A percentile compares a stretch with the other conserved stretches of the same genome.
Evolutionary conservation across 2,113 vertebrate genomes (phyloP).

Genomic region (Fukomys damarensis): DNA sequence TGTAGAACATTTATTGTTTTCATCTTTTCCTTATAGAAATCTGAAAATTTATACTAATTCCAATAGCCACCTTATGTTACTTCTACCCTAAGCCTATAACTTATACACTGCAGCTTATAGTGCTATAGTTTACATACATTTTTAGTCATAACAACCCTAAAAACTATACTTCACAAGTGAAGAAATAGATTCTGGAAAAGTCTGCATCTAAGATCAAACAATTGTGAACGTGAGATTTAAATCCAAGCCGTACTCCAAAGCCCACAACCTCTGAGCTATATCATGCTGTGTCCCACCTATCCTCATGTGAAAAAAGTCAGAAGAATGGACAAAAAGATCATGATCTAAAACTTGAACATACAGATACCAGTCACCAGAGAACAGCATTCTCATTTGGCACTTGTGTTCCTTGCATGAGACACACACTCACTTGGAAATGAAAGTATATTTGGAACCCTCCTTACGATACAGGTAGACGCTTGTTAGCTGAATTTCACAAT

Average conservation of each 20-base stretch:
- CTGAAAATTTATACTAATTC: not conserved
- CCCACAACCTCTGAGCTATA: not conserved
- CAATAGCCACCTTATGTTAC: not conserved
- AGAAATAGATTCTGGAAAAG: conserved; percentile 19
- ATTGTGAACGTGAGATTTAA: not conserved
- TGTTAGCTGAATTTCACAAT: conserved; percentile 2
- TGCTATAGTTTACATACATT: not conserved
- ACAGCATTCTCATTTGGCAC: not conserved
- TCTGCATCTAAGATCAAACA: not conserved
- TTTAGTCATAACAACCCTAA: not conserved
- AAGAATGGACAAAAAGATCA: not conserved
- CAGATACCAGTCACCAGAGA: not conserved
- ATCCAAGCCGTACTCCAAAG: conserved; percentile 6
- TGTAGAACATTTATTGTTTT: not conserved
- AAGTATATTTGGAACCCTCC: not conserved
- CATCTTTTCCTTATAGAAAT: not conserved
- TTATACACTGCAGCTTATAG: not conserved
- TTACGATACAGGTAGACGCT: not conserved
- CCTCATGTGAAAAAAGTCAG: not conserved
- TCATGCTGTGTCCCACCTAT: not conserved
- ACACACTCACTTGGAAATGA: not conserved
- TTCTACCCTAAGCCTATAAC: not conserved
- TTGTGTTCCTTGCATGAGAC: not conserved
- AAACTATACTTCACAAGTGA: not conserved
- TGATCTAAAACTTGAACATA: not conserved